Evolutionary conservation across 2,888 invertebrate species (phyloP).

Genomic region (Tanaodytes sp.): DNA sequence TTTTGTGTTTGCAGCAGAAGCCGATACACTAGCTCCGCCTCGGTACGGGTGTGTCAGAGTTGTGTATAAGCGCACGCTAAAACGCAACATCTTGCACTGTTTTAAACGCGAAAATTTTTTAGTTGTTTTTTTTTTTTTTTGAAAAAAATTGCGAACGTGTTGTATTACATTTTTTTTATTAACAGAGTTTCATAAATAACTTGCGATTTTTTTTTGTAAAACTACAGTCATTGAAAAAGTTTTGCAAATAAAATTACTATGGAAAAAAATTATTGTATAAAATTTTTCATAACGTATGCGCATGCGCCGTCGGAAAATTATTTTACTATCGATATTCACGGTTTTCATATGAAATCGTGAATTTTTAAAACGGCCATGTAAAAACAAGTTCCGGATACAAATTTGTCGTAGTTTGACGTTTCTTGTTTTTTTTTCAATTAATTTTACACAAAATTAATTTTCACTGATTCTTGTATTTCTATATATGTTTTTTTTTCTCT

Average conservation of each 20-base stretch:
- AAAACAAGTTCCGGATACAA: too few species aligned
- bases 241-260: slow-evolving; percentile 37
- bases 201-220: slow-evolving; percentile 36
- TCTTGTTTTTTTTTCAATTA: slow-evolving; percentile 12
- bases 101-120: too few species aligned
- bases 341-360: too few species aligned
- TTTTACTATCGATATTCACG: slow-evolving; percentile 24
- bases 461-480: slow-evolving; percentile 30
- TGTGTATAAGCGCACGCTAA: too few species aligned
- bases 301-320: slow-evolving; percentile 35
- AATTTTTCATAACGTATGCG: slow-evolving; percentile 36
- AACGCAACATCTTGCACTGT: too few species aligned
- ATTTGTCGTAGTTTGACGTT: slow-evolving; percentile 17
- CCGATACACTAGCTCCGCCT: too few species aligned
- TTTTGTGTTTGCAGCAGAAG: too few species aligned
- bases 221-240: slow-evolving; percentile 28
- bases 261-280: slow-evolving; percentile 45
- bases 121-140: too few species aligned
- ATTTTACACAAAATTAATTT: slow-evolving; percentile 27
- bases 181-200: slow-evolving; percentile 46
- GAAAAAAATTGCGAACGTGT: slow-evolving; percentile 21
- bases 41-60: too few species aligned
- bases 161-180: slow-evolving; percentile 46
- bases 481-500: slow-evolving; percentile 30
- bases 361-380: too few species aligned